Evolutionary conservation across 2,797 vertebrate genomes (phyloP).

Genomic region (Phrynocephalus guinanensis): DNA sequence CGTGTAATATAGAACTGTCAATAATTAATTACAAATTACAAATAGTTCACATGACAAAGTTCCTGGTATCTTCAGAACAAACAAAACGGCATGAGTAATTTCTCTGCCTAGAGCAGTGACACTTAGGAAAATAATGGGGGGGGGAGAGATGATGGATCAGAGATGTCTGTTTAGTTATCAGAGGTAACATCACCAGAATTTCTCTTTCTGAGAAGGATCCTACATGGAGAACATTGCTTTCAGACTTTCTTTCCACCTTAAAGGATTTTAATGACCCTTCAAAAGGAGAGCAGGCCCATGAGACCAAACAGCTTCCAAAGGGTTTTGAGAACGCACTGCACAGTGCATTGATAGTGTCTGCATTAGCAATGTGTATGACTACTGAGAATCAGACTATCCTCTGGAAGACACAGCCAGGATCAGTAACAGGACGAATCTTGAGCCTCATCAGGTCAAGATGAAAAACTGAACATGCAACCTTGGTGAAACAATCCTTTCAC

Average conservation of each 20-base stretch:
- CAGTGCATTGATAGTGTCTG: not conserved
- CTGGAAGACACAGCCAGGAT: not conserved
- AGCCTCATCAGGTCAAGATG: not conserved
- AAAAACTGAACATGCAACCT: not conserved
- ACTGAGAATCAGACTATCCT: not conserved
- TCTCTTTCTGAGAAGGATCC: not conserved
- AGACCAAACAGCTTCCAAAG: not conserved
- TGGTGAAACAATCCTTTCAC: not conserved
- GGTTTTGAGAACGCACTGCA: not conserved
- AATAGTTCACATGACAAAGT: not conserved
- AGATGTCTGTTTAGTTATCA: not conserved
- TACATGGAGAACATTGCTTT: not conserved
- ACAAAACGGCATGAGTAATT: not conserved
- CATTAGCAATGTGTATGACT: too few relatives aligned
- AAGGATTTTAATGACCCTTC: constrained; percentile 4
- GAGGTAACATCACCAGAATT: not conserved
- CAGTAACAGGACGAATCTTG: not conserved
- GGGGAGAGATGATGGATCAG: too few relatives aligned
- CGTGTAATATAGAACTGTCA: not conserved
- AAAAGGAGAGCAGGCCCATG: not conserved
- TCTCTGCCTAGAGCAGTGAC: not conserved
- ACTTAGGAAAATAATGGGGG: not conserved
- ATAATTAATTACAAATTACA: not conserved
- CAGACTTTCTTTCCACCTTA: not conserved
- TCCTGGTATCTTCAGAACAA: not conserved